phyloP scores from a whole-genome alignment of 2,797 vertebrate genomes.

The Phoxinus dragarum region DNA sequence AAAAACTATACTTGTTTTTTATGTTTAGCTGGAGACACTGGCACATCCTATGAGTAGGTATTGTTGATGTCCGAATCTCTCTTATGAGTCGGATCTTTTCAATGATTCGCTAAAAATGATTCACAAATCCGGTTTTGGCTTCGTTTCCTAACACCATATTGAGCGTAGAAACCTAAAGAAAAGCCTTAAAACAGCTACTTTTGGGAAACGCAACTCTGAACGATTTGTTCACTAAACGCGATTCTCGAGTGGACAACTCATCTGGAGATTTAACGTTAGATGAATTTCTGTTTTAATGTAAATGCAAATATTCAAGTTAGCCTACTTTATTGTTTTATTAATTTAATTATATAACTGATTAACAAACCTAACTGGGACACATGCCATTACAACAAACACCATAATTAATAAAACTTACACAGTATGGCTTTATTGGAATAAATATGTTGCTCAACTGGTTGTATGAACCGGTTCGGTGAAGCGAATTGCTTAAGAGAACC shows the following conservation, averaged over 20 bases:
- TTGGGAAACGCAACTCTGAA: not conserved
- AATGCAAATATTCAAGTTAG: not conserved
- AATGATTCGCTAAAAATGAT: not conserved
- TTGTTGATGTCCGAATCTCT: not conserved
- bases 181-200: not conserved
- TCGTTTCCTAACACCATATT: not conserved
- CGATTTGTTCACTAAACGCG: not conserved
- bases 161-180: not conserved
- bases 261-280: not conserved
- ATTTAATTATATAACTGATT: not conserved
- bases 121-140: not conserved
- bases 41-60: not conserved
- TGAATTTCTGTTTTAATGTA: not conserved
- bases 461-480: not conserved
- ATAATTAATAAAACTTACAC: not conserved
- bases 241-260: not conserved
- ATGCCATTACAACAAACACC: not conserved
- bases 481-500: slow-evolving; percentile 2
- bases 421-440: not conserved
- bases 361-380: not conserved
- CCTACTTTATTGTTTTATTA: not conserved
- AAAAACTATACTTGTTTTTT: not conserved
- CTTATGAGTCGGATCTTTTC: not conserved
- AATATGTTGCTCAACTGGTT: not conserved
- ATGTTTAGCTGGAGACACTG: not conserved